These are phyloP conservation scores for Triplophysa bombifrons DNA, from an alignment of 2,797 vertebrate species.

Conservation along the genomic window DNA sequence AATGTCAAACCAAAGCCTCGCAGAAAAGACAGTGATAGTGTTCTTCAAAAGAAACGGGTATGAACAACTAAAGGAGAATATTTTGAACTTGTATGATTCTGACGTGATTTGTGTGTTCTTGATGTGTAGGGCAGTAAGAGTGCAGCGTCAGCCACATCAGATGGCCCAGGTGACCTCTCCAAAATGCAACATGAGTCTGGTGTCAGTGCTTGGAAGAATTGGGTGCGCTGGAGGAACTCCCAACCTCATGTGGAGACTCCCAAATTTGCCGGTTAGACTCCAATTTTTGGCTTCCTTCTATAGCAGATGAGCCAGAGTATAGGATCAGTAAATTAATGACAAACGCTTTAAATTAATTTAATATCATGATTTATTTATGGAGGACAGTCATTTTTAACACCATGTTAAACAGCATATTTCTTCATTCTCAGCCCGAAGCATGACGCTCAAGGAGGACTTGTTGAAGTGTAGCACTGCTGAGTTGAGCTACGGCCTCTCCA, in stretches of 20 bases:
- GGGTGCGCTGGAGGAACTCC: slow-evolving; percentile 90
- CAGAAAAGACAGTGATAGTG: slow-evolving; percentile 84
- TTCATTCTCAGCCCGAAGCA: slow-evolving; percentile 72
- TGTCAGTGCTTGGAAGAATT: slow-evolving; percentile 93
- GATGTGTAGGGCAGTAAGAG: slow-evolving; percentile 76
- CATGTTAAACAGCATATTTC: neutral
- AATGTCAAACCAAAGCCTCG: slow-evolving; percentile 68
- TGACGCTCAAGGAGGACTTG: slow-evolving; percentile 91
- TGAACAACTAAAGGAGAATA: slow-evolving; percentile 47
- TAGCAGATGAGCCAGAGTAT: neutral
- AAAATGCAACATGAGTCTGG: slow-evolving; percentile 90
- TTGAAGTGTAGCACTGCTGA: slow-evolving; percentile 91
- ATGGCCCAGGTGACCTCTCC: slow-evolving; percentile 43
- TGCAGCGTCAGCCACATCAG: slow-evolving; percentile 63
- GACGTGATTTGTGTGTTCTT: neutral
- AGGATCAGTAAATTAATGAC: too few relatives aligned
- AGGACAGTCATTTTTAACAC: neutral
- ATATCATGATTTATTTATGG: neutral
- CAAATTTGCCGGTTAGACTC: slow-evolving; percentile 81
- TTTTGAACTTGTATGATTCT: neutral
- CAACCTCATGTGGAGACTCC: slow-evolving; percentile 86
- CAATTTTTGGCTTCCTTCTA: too few relatives aligned
- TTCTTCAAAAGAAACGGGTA: slow-evolving; percentile 86
- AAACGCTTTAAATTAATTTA: too few relatives aligned
- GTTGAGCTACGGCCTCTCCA: slow-evolving; percentile 92